Percentiles rank a stretch among this genome's conserved stretches.
phyloP scores from a whole-genome alignment of 2,797 vertebrate genomes.

The Sebastes iracundus region DNA sequence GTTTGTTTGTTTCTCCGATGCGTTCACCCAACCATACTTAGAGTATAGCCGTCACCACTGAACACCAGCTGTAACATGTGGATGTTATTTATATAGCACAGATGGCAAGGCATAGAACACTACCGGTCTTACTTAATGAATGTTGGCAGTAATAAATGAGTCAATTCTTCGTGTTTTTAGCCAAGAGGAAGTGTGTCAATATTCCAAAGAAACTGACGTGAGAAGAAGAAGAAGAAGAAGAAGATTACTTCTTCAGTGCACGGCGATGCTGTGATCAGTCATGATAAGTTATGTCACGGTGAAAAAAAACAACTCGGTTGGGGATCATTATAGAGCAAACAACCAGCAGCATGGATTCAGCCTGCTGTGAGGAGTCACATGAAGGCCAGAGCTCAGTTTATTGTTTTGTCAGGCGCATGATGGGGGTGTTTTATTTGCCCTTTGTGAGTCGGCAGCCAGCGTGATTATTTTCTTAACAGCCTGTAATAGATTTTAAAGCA shows the following conservation, averaged over 20 bases:
- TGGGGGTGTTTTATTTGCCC: conserved; percentile 24
- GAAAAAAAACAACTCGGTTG: background rate
- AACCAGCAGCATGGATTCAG: background rate
- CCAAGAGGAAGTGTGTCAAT: conserved; percentile 37
- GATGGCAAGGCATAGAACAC: conserved; percentile 44
- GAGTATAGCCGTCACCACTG: conserved; percentile 21
- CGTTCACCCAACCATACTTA: conserved; percentile 28
- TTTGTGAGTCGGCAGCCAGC: background rate
- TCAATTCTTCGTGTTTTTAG: conserved; percentile 38
- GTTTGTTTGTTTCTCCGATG: conserved; percentile 39
- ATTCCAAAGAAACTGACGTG: background rate
- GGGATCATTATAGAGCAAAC: background rate
- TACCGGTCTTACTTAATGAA: conserved; percentile 53
- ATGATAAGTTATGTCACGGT: background rate
- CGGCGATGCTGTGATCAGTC: background rate
- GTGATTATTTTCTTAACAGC: background rate
- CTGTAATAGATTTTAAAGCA: background rate
- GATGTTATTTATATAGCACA: conserved; percentile 54
- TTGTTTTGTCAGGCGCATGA: background rate
- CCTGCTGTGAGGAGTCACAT: background rate
- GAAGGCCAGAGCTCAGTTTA: background rate
- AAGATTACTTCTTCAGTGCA: background rate
- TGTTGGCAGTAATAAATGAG: conserved; percentile 56
- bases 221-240: no score
- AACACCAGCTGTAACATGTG: conserved; percentile 60